Base-by-base conservation (phyloP, 1,140 invertebrate species). In the Atta cephalotes region DNA sequence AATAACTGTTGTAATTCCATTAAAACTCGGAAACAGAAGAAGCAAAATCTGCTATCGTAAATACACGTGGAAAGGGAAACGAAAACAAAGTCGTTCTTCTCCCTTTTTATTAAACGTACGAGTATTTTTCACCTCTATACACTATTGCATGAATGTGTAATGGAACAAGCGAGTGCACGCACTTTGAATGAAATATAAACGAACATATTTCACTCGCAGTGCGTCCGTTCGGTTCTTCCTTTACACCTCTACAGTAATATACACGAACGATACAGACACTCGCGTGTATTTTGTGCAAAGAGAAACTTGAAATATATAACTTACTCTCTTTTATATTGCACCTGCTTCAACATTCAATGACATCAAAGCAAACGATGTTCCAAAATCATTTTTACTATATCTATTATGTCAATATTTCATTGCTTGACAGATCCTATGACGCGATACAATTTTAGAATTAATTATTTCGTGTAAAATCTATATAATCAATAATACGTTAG, bases 141-240 rank as follows among this genome's bases (percentile, higher is more conserved):
- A 16, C 39, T 76, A 62, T 84, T 84, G 70, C 70, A 74, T 74
- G 80, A 84, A 84, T 84, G 80, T 74, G 80, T 84, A 74, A 84
- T 84, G 56, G 80, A 84, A 74, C 80, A 81, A 81, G 80, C 80
- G 80, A 84, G 70, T 35, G 80, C 70, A 84, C 70, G 80, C 80
- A 74, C 70, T 74, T 58, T n/a, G 80, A 84, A 74, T 84, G 70
- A 84, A 84, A 84, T 84, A 84, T 84, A 84, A 84, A 84, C 80
- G 80, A 74, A 74, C 80, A 84, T 84, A 84, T 84, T 84, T 84
- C 80, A 84, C 70, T 76, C 70, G 80, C 70, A 74, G 56, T 74
- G 80, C 80, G 70, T 84, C 70, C 70, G 68, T 76, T 74, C 39
- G 80, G 80, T 74, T 84, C 70, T 84, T 84, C 39, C 56, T 84